These are phyloP conservation scores for Volucella inanis DNA, from an alignment of 2,888 invertebrate species.

Conservation along the genomic window DNA sequence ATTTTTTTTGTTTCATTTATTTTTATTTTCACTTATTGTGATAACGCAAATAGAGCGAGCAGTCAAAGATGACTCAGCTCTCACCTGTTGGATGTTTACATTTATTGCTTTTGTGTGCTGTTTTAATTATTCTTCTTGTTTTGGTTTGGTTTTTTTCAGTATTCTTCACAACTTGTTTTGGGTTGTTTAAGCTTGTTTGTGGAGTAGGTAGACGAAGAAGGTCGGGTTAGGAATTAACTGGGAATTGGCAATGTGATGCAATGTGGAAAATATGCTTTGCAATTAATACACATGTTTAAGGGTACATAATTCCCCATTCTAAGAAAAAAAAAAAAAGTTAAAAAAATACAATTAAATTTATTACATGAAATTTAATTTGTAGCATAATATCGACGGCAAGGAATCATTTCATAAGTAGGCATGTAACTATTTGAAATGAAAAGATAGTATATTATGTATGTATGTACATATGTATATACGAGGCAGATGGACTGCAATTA, in stretches of 20 bases:
- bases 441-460: too few relatives aligned
- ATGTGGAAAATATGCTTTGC: slow-evolving; percentile 1
- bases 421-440: too few relatives aligned
- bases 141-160: neutral
- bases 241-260: neutral
- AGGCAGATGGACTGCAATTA: too few relatives aligned
- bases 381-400: too few relatives aligned
- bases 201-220: neutral
- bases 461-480: too few relatives aligned
- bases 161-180: slow-evolving; percentile 6
- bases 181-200: slow-evolving; percentile 49
- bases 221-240: neutral
- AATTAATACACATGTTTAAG: slow-evolving; percentile 1
- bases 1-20: slow-evolving; percentile 27
- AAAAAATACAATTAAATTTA: too few relatives aligned
- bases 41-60: slow-evolving; percentile 46
- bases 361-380: too few relatives aligned
- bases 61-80: slow-evolving; percentile 55
- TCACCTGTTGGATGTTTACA: slow-evolving; percentile 73
- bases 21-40: slow-evolving; percentile 31
- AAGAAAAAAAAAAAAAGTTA: too few relatives aligned
- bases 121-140: slow-evolving; percentile 17
- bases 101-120: slow-evolving; percentile 5
- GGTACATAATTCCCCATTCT: neutral
- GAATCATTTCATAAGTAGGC: too few relatives aligned